phyloP scores from a whole-genome alignment of 1,140 invertebrate genomes.

The Drosophila sp. region DNA sequence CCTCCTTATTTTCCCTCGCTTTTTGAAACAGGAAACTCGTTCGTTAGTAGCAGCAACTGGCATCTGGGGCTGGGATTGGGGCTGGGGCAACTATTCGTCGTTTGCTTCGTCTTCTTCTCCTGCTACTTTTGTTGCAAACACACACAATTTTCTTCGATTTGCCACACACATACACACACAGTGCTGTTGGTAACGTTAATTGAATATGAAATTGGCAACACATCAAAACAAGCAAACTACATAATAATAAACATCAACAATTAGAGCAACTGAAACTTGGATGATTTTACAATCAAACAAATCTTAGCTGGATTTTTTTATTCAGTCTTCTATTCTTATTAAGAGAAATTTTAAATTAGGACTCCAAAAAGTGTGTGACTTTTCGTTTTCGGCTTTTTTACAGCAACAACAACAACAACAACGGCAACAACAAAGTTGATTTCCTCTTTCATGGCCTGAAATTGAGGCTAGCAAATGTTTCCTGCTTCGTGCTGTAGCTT shows the following conservation, averaged over 20 bases:
- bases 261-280: neutral
- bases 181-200: neutral
- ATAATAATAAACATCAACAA: neutral
- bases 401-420: constrained; percentile 2
- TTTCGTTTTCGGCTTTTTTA: neutral
- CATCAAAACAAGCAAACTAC: neutral
- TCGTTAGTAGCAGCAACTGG: constrained; percentile 25
- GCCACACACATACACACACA: neutral
- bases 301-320: no score
- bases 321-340: no score
- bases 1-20: constrained; percentile 3
- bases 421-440: neutral
- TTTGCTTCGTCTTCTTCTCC: constrained; percentile 6
- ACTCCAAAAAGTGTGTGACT: neutral
- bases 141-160: neutral
- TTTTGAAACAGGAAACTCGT: constrained; percentile 15
- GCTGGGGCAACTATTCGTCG: neutral
- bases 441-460: constrained; percentile 10
- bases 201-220: constrained; percentile 7
- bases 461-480: constrained; percentile 3
- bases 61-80: no score
- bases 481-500: constrained; percentile 6
- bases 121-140: constrained; percentile 1
- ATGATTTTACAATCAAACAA: no score
- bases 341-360: no score